A percentile compares a stretch with the other conserved stretches of the same genome.
Conservation (phyloP, 1,140 invertebrate genomes). For the Theocolax elegans region DNA sequence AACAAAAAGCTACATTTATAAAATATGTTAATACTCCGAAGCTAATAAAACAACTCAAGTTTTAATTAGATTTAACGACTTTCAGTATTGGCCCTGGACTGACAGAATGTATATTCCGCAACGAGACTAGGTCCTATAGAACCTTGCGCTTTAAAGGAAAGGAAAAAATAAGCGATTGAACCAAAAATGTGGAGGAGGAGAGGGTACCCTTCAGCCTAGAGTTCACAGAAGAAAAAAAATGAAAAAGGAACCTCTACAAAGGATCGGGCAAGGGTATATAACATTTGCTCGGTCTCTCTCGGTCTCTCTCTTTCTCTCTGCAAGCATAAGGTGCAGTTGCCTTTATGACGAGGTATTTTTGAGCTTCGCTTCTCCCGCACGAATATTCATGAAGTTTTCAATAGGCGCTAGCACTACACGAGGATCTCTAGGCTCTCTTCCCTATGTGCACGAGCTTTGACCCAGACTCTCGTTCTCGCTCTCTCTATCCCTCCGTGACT, state of each 20-base stretch:
- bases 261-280: constrained; percentile 2
- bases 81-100: background rate
- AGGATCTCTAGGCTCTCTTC: background rate
- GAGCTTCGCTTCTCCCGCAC: background rate
- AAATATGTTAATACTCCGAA: background rate
- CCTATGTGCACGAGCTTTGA: no score
- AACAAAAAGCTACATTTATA: no score
- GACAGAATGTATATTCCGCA: constrained; percentile 4
- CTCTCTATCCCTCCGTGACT: constrained; percentile 30
- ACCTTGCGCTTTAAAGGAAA: background rate
- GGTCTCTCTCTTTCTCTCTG: background rate
- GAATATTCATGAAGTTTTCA: constrained; percentile 39
- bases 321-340: background rate
- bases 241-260: constrained; percentile 10
- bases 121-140: background rate
- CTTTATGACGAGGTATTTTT: constrained; percentile 21
- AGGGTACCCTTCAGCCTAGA: background rate
- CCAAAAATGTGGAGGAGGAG: background rate
- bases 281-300: background rate
- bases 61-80: constrained; percentile 33
- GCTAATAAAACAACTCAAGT: constrained; percentile 12
- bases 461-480: constrained; percentile 28
- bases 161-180: background rate
- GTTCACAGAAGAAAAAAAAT: background rate
- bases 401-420: background rate